phyloP scores from a whole-genome alignment of 2,797 vertebrate genomes.

The Picus viridis region DNA sequence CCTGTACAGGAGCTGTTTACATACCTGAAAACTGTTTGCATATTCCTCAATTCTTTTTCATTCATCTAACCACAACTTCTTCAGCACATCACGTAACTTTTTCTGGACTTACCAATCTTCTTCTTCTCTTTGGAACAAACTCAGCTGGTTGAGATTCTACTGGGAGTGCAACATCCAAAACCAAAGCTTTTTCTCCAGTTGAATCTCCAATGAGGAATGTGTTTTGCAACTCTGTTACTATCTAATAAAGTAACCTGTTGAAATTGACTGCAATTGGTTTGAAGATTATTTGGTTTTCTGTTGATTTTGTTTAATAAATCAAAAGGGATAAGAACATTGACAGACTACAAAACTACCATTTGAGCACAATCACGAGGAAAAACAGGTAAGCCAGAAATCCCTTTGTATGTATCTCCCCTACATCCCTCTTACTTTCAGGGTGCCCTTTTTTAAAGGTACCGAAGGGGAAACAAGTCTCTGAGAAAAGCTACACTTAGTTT shows the following conservation, averaged over 20 bases:
- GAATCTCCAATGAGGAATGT: background rate
- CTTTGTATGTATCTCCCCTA: background rate
- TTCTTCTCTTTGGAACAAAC: background rate
- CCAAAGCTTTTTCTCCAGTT: background rate
- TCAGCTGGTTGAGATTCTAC: background rate
- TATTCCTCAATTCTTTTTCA: background rate
- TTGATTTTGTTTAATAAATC: background rate
- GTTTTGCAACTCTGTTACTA: background rate
- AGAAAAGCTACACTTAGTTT: background rate
- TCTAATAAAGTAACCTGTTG: background rate
- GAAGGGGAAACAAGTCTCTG: background rate
- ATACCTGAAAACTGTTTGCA: background rate
- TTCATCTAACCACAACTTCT: background rate
- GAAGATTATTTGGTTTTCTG: background rate
- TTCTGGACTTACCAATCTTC: background rate
- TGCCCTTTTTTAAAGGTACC: background rate
- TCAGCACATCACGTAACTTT: background rate
- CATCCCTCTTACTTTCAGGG: background rate
- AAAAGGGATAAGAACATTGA: background rate
- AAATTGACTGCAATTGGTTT: background rate
- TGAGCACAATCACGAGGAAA: background rate
- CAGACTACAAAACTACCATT: background rate
- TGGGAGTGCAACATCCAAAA: background rate
- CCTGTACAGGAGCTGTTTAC: background rate
- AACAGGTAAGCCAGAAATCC: background rate